Conservation (phyloP, 2,888 invertebrate species). For the Agrilus cyanescens region DNA sequence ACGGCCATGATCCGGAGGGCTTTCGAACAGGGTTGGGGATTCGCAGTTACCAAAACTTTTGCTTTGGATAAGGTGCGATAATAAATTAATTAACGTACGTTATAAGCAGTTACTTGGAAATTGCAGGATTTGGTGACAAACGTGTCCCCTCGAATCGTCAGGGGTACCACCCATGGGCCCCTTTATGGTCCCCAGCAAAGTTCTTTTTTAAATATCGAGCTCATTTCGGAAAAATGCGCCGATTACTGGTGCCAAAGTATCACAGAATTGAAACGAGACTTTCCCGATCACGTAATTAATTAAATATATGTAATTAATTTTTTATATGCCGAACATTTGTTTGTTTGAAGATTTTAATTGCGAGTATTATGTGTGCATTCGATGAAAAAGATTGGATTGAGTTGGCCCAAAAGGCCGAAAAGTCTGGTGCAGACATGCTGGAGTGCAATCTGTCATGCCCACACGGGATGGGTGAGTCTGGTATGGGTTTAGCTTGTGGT, state of each 20-base stretch:
- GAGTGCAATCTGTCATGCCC: slow-evolving; percentile 96
- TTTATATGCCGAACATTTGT: neutral
- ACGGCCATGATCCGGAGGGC: slow-evolving; percentile 90
- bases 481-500: slow-evolving; percentile 98
- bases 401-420: slow-evolving; percentile 64
- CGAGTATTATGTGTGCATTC: slow-evolving; percentile 91
- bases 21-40: slow-evolving; percentile 95
- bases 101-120: slow-evolving; percentile 5
- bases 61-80: slow-evolving; percentile 72
- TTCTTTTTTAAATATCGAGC: slow-evolving; percentile 92
- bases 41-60: slow-evolving; percentile 96
- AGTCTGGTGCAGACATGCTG: slow-evolving; percentile 83
- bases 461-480: slow-evolving; percentile 97
- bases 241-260: slow-evolving; percentile 90
- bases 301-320: neutral
- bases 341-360: slow-evolving; percentile 62
- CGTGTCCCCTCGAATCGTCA: slow-evolving; percentile 91
- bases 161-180: slow-evolving; percentile 86
- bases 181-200: slow-evolving; percentile 92
- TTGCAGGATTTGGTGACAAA: slow-evolving; percentile 87
- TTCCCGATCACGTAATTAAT: slow-evolving; percentile 64
- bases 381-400: slow-evolving; percentile 80
- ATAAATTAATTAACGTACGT: neutral
- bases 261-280: slow-evolving; percentile 79
- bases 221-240: slow-evolving; percentile 92